Evolutionary conservation across 37 sponge, comb jelly and placozoan genomes (phyloP), one percentile per base, ranked within the genome.

Genomic region (Axinella damicornis): DNA sequence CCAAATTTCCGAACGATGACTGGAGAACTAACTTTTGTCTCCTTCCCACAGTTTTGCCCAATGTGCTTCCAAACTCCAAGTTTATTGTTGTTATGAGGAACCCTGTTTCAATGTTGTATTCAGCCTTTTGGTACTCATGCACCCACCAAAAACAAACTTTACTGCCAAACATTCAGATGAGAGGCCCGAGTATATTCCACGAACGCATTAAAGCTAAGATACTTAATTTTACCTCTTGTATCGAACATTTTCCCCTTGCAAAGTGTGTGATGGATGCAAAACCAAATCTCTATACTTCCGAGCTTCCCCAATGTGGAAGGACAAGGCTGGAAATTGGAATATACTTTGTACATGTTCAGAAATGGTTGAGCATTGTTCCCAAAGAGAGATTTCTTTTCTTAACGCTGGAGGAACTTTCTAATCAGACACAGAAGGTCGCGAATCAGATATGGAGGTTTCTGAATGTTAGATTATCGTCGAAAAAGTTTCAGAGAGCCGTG

Each of bases 51-150:
- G 68, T 67, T 30, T 34, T 67, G 30, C 68, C 68, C 4, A 18
- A 67, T 30, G 33, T 67, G 9, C 68, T 67, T 5, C 68, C 68
- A 2, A 30, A 67, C 32, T 62, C 57, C 64, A 78, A 78, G 62
- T 78, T 78, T 34, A 78, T 78, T 58, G 79, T 62, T 24, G 25
- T 78, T 32, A 57, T 78, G 55, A 55, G 79, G 9, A 58, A 78
- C 20, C 79, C 79, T 25, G 62, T 78, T 28, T 66, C 27, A 14
- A 12, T 67, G 68, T 34, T 67, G 33, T 67, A 67, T 31, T 67
- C 68, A 33, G 68, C 68, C 28, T 67, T 67, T 31, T 67, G 68
- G 68, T 67, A 13, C 68, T 67, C 68, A 4, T 67, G 68, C 28
- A 33, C 68, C 2, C 34, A 67, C 33, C 31, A 4, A 19, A 2